Evolutionary conservation across 2,113 vertebrate genomes (phyloP), one percentile per base, ranked within the genome.

Genomic region (Boleophthalmus pectinirostris): DNA sequence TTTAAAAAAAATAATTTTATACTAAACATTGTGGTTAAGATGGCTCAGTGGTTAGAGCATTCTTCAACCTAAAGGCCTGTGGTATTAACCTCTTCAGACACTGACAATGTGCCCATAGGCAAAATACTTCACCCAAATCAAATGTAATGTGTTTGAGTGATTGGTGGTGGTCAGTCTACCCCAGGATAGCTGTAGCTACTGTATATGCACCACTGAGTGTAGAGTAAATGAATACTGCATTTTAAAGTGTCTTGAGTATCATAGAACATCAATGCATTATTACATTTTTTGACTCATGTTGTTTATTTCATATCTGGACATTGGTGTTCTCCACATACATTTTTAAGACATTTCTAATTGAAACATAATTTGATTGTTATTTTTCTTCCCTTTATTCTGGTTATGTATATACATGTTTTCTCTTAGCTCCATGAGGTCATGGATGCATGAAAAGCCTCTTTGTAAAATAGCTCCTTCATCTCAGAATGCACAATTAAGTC

Each of bases 401-500:
- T 10, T 64, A 16, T 20, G 16, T 21, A 68, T 69, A 68, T 65
- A 54, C 35, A 69, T 47, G 57, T 46, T 29, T 69, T 60, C 54
- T 72, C 70, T 61, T 68, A 68, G 49, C 72, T 73, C 68, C 13
- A 47, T 51, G 72, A 79, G 14, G 58, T 70, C 76, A 51, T 68
- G 46, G 80, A 85, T 77, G 77, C 73, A 80, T 77, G 69, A 85
- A 85, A 86, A 82, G 73, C 70, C 13, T 76, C 82, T 79, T 64
- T 33, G 73, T 87, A 81, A 89, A 85, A 87, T 85, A 68, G 64
- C 49, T 87, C 80, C 72, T 77, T 89, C 72, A 67, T 83, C 85
- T 87, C 82, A 86, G 83, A 78, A 75, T 21, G 81, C 80, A 87
- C 88, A 91, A 91, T 91, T 91, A 87, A 86, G 75, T 83, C 71